phyloP scores from a whole-genome alignment of 2,797 vertebrate species.

The Mionectes olivaceus region DNA sequence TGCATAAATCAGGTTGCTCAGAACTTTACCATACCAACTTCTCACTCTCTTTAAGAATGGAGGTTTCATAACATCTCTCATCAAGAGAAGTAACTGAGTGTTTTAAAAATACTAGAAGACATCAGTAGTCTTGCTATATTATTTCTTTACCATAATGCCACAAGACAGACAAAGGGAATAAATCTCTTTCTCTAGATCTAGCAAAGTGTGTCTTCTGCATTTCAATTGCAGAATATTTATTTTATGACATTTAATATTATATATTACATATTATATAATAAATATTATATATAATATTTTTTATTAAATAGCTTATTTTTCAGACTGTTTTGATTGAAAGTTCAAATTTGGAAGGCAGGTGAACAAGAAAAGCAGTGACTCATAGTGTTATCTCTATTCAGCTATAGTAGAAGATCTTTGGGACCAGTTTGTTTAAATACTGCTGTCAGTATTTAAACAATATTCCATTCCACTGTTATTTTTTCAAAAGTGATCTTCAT shows the following conservation, averaged over 20 bases:
- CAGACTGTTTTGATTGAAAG: background rate
- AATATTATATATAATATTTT: background rate
- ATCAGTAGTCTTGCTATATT: background rate
- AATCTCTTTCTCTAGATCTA: background rate
- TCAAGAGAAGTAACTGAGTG: background rate
- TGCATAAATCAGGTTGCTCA: background rate
- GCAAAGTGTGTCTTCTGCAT: background rate
- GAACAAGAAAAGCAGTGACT: background rate
- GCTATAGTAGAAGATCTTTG: background rate
- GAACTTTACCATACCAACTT: background rate
- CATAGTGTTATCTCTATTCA: background rate
- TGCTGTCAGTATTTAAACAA: background rate
- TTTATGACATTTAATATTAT: background rate
- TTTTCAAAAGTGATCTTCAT: background rate
- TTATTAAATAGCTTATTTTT: background rate
- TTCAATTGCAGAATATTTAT: background rate
- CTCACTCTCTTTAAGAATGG: background rate
- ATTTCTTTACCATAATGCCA: background rate
- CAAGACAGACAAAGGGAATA: background rate
- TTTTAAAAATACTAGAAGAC: background rate
- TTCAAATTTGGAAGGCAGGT: background rate
- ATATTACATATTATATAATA: no score
- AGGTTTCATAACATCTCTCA: background rate
- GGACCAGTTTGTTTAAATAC: background rate
- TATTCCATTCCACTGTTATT: background rate